Percentiles rank a stretch among this genome's conserved stretches.
Evolutionary conservation across 92 coral and sea anemone genomes (phyloP).

Genomic region (Phenganax stokvisi): DNA sequence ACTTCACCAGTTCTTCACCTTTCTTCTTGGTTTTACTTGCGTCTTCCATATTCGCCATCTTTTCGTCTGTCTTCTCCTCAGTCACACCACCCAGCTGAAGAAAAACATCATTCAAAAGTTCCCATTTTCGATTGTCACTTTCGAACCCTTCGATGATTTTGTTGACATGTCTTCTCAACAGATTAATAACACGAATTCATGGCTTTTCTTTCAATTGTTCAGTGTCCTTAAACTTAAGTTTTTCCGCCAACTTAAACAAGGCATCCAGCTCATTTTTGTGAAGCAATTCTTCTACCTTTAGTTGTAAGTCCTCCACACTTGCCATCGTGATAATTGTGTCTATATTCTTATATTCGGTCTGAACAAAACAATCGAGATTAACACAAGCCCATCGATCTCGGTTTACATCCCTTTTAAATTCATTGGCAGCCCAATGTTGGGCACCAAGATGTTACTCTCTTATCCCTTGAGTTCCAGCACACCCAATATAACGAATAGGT

Average conservation of each 20-base stretch:
- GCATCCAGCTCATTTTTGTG: neutral
- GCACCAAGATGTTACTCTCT: constrained; percentile 23
- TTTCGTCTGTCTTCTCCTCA: neutral
- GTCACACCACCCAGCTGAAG: neutral
- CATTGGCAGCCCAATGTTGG: constrained; percentile 32
- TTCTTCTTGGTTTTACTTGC: neutral
- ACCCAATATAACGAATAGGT: neutral
- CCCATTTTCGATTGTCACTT: neutral
- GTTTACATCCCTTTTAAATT: neutral
- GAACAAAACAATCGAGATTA: neutral
- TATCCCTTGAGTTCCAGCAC: neutral
- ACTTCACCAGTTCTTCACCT: constrained; percentile 2
- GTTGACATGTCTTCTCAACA: constrained; percentile 5
- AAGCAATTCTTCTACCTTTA: constrained; percentile 13
- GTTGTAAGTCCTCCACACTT: constrained; percentile 14
- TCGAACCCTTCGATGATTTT: constrained; percentile 21
- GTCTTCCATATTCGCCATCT: neutral
- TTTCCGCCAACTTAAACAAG: constrained; percentile 1
- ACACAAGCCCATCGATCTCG: neutral
- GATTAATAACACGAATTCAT: neutral
- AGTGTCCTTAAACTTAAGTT: neutral
- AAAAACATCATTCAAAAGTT: constrained; percentile 2
- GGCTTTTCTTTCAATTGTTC: constrained; percentile 30
- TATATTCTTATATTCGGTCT: neutral
- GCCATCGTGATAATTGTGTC: neutral